Evolutionary conservation across 2,113 vertebrate species (phyloP).

Genomic region (Lasiurus borealis): DNA sequence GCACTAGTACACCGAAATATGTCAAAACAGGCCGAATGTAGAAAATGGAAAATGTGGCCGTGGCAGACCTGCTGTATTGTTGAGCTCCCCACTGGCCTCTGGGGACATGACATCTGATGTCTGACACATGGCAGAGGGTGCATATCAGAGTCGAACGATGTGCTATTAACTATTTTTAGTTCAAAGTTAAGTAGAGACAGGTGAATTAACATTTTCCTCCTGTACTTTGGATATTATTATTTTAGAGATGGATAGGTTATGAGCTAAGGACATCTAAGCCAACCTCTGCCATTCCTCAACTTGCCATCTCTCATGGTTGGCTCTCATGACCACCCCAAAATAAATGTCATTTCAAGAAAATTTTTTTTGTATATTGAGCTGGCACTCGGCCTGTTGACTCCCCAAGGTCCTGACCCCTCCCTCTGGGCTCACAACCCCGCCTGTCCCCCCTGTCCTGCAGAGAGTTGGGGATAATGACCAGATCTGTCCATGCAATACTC

Average conservation of each 20-base stretch:
- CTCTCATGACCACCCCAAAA: not conserved
- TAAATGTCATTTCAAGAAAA: conserved; percentile 9
- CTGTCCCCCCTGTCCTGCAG: not conserved
- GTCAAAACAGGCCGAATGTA: not conserved
- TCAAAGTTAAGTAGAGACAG: not conserved
- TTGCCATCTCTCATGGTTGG: not conserved
- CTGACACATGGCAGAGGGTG: not conserved
- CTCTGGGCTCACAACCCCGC: not conserved
- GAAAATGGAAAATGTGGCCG: not conserved
- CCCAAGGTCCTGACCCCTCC: not conserved
- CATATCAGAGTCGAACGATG: not conserved
- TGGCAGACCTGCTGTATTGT: not conserved
- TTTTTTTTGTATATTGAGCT: not conserved
- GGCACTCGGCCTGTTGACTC: not conserved
- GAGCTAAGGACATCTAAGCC: not conserved
- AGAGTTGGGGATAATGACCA: not conserved
- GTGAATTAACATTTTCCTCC: not conserved
- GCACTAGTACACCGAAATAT: not conserved
- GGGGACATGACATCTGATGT: not conserved
- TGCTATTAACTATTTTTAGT: not conserved
- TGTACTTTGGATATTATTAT: not conserved
- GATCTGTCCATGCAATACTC: not conserved
- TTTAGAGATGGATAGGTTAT: not conserved
- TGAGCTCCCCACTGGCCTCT: not conserved
- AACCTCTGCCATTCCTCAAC: not conserved